Conservation (phyloP, 2,113 vertebrate genomes). For the Chionis minor region DNA sequence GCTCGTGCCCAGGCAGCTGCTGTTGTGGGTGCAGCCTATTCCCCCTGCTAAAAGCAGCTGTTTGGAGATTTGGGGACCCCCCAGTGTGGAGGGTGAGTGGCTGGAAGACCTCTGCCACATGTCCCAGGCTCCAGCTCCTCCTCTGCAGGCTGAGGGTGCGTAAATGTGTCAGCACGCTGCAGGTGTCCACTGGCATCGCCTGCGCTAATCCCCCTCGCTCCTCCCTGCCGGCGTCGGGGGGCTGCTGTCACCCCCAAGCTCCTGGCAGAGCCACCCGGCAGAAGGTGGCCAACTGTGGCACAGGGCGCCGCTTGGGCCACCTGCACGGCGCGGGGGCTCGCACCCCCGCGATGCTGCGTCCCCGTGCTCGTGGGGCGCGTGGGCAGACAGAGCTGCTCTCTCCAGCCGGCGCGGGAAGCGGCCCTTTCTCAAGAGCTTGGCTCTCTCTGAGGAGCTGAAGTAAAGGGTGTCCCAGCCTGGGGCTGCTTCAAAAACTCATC, state of each 20-base stretch:
- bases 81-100: not conserved
- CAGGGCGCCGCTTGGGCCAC: not conserved
- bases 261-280: not conserved
- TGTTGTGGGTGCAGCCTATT: not conserved
- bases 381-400: accelerated
- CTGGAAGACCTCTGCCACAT: not conserved
- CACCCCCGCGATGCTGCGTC: not conserved
- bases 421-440: not conserved
- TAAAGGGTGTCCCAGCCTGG: not conserved
- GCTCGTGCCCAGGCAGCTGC: not conserved
- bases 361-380: accelerated
- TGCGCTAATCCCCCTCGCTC: not conserved
- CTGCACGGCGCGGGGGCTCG: not conserved
- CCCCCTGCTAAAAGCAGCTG: not conserved
- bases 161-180: not conserved
- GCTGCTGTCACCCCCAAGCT: not conserved
- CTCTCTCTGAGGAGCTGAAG: not conserved
- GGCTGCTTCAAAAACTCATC: not conserved
- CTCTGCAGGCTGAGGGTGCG: not conserved
- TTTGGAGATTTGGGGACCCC: not conserved
- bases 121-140: not conserved
- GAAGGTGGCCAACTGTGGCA: not conserved
- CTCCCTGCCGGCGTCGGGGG: not conserved
- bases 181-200: not conserved
- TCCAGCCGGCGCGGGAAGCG: accelerated